Conservation (phyloP, 2,888 invertebrate species). For the Acholoe squamosa region DNA sequence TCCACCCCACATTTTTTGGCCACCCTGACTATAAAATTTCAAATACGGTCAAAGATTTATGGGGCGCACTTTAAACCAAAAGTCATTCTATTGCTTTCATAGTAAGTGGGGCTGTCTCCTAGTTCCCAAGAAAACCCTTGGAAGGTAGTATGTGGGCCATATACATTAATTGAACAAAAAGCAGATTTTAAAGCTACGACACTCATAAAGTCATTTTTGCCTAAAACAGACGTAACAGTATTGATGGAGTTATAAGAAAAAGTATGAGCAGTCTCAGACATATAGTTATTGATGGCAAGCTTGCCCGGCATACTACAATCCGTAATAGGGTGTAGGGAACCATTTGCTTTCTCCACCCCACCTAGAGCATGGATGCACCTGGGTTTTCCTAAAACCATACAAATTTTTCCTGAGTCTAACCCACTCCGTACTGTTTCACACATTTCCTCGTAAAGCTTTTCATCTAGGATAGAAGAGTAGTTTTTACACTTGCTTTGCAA, state of each 20-base stretch:
- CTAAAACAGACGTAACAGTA: not conserved
- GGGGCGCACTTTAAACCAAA: slow-evolving; percentile 1
- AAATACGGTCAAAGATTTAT: not conserved
- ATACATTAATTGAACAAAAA: not conserved
- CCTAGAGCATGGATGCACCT: too few relatives aligned
- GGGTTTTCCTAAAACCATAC: too few relatives aligned
- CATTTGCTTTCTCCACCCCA: not conserved
- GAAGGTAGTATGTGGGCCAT: not conserved
- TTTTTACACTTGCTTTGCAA: not conserved
- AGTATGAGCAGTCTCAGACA: not conserved
- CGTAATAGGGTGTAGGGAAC: not conserved
- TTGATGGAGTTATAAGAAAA: not conserved
- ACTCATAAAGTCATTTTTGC: not conserved
- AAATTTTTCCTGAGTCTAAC: not conserved
- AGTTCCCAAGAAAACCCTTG: not conserved
- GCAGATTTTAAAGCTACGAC: not conserved
- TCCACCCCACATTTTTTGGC: not conserved
- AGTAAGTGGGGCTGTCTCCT: not conserved
- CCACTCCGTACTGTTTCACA: not conserved
- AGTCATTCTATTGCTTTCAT: not conserved
- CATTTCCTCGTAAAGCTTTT: not conserved
- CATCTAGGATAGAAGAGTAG: not conserved
- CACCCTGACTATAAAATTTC: not conserved
- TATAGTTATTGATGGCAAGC: not conserved
- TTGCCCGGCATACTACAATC: not conserved